Conservation (phyloP, 35 echinoderm and acorn worm genomes). For the Anneissia japonica region DNA sequence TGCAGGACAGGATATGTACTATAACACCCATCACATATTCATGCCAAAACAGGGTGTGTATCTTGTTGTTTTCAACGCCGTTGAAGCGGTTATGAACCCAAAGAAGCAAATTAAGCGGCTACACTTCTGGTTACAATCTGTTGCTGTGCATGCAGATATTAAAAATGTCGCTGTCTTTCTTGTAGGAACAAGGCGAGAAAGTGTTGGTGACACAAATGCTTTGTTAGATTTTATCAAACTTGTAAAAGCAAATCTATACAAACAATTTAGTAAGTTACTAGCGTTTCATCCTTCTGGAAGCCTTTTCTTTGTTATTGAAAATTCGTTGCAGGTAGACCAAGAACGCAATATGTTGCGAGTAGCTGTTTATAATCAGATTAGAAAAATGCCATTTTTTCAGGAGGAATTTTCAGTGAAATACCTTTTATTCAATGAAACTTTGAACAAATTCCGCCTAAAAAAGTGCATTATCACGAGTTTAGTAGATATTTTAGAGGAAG, state of each 20-base stretch:
- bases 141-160: background rate
- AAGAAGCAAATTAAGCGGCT: background rate
- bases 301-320: background rate
- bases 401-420: background rate
- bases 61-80: background rate
- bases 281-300: background rate
- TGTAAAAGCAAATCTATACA: background rate
- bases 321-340: background rate
- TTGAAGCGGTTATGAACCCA: background rate
- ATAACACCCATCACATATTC: slow-evolving; percentile 5
- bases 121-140: slow-evolving; percentile 1
- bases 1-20: slow-evolving; percentile 4
- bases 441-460: background rate
- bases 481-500: background rate
- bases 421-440: background rate
- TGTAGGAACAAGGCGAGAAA: background rate
- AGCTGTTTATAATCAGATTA: background rate
- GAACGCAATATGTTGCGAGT: background rate
- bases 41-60: background rate
- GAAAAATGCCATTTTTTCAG: background rate
- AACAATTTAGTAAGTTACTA: background rate
- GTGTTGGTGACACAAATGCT: background rate
- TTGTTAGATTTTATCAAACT: background rate
- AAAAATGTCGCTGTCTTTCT: background rate
- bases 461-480: background rate